phyloP scores from a whole-genome alignment of 2,797 vertebrate species.

The Karalla daura region DNA sequence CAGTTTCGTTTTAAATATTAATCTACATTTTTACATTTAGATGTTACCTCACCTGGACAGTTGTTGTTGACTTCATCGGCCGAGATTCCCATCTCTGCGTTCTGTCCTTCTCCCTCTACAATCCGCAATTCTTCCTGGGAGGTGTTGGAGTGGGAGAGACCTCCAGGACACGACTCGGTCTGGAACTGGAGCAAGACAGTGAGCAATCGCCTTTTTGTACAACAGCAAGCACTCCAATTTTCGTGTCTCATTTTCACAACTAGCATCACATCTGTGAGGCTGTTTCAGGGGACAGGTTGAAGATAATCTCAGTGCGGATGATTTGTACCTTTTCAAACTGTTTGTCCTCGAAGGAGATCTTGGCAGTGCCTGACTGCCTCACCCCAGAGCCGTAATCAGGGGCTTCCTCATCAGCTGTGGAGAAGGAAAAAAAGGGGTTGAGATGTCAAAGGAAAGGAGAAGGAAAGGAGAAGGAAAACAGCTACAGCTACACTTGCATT shows the following conservation, averaged over 20 bases:
- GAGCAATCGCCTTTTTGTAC: background rate
- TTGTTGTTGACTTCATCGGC: constrained; percentile 99
- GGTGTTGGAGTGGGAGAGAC: constrained; percentile 90
- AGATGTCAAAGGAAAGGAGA: background rate
- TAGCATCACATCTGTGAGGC: background rate
- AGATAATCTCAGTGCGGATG: no score
- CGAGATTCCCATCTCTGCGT: constrained; percentile 85
- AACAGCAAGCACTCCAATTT: background rate
- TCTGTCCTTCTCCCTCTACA: constrained; percentile 96
- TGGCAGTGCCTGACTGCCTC: constrained; percentile 94
- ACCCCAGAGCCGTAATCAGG: constrained; percentile 97
- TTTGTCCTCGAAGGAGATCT: constrained; percentile 97
- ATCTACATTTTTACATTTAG: background rate
- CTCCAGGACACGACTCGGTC: constrained; percentile 87
- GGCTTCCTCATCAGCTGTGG: constrained; percentile 94
- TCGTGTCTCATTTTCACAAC: background rate
- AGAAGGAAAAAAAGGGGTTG: constrained; percentile 22
- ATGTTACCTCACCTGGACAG: constrained; percentile 85
- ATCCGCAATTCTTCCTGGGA: constrained; percentile 96
- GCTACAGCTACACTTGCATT: background rate
- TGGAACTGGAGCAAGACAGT: constrained; percentile 86
- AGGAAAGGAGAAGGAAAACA: no score
- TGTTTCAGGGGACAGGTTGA: no score
- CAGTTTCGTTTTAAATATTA: background rate
- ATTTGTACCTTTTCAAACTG: constrained; percentile 94